Evolutionary conservation across 2,113 vertebrate genomes (phyloP), one percentile per base, ranked within the genome.

Genomic region (Xiphophorus couchianus): DNA sequence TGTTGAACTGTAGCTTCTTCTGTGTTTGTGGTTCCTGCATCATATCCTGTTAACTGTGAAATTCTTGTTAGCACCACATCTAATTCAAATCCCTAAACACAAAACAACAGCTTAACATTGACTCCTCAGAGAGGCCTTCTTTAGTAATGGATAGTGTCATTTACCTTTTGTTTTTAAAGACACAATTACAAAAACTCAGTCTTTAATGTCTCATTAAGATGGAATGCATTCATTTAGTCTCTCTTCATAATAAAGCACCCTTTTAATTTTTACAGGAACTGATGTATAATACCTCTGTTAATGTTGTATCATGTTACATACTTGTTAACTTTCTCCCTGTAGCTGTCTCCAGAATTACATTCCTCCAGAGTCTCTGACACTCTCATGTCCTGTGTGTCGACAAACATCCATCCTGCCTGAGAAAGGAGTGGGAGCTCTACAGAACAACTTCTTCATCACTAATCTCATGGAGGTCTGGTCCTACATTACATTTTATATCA

Each of bases 381-480:
- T 97, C 19, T 97, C 96, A 37, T 97, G 96, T 80, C 97, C 97
- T 0, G 96, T 98, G 62, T 97, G 97, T 81, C 95, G 96, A 35
- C 97, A 98, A 95, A 98, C 97, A 2, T 98, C 97, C 81, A 98
- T 98, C 91, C 93, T 97, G 66, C 97, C 97, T 0, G 97, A 98
- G 87, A 96, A 95, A 77, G 97, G 97, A 0, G 97, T 98, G n/a
- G 94, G 95, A 0, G 97, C 97, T 0, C 91, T 98, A 3, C 97
- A 98, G 92, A 97, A 98, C 92, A 98, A 98, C 91, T 97, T 97
- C 92, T 98, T 98, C 93, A 98, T 98, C 94, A 97, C 96, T 82
- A 97, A 97, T 93, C 96, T 98, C 62, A 98, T 98, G 96, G 97
- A 98, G 93, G 97, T 93, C 48, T 58, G 91, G 44, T 6, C 35